These are phyloP conservation scores for Hirtodrosophila alboralis DNA, from an alignment of 2,888 invertebrate genomes.

Conservation along the genomic window DNA sequence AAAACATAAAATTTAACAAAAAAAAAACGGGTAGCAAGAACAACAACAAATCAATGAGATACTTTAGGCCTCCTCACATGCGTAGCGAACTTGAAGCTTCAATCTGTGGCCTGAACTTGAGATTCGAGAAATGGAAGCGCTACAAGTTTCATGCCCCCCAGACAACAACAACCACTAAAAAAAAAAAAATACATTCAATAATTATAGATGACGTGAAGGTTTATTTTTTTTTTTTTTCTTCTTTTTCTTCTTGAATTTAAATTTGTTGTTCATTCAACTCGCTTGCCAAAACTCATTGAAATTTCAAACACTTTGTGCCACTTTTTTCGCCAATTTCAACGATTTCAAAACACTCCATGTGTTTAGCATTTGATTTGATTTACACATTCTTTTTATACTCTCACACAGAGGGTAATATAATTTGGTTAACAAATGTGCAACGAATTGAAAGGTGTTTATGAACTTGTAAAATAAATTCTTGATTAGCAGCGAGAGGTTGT, in stretches of 20 bases:
- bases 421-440: too few relatives aligned
- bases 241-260: background rate
- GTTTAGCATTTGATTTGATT: constrained; percentile 74
- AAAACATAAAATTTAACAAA: constrained; percentile 13
- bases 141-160: constrained; percentile 64
- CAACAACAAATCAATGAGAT: constrained; percentile 33
- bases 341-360: constrained; percentile 64
- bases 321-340: constrained; percentile 35
- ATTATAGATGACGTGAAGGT: constrained; percentile 53
- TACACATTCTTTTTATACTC: constrained; percentile 34
- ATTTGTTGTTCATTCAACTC: constrained; percentile 51
- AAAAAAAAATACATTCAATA: too few relatives aligned
- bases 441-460: too few relatives aligned
- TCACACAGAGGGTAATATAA: too few relatives aligned
- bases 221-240: constrained; percentile 16
- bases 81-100: constrained; percentile 50
- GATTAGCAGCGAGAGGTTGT: too few relatives aligned
- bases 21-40: constrained; percentile 35
- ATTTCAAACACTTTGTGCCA: constrained; percentile 63
- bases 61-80: constrained; percentile 39
- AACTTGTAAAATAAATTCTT: too few relatives aligned
- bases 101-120: constrained; percentile 58
- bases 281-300: constrained; percentile 54
- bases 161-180: too few relatives aligned
- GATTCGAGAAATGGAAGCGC: constrained; percentile 55